phyloP scores from a whole-genome alignment of 2,888 invertebrate species.

The Villa cingulata region DNA sequence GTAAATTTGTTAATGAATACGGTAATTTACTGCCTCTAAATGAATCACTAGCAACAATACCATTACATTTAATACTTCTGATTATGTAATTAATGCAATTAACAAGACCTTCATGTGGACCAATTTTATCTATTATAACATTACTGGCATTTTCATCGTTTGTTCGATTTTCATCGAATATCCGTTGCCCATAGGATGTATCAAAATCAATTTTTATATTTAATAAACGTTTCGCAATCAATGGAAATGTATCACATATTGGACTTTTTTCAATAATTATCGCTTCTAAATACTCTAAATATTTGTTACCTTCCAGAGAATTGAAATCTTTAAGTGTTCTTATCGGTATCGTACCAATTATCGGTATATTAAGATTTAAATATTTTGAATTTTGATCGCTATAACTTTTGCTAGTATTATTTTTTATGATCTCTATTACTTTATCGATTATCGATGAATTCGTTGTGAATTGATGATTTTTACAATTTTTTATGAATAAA shows the following conservation, averaged over 20 bases:
- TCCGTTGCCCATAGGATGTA: conserved; percentile 12
- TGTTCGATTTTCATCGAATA: background rate
- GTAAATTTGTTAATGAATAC: conserved; percentile 10
- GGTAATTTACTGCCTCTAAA: background rate
- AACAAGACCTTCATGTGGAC: background rate
- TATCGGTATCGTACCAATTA: conserved; percentile 29
- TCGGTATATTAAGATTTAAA: conserved; percentile 25
- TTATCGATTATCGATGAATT: too few relatives aligned
- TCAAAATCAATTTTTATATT: conserved; percentile 21
- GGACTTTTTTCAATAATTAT: conserved; percentile 32
- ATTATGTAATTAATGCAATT: conserved; percentile 30
- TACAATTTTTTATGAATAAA: conserved; percentile 11
- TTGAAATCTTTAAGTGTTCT: conserved; percentile 30
- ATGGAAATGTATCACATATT: conserved; percentile 28
- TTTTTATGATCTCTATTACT: too few relatives aligned
- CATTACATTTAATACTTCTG: conserved; percentile 28
- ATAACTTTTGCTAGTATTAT: too few relatives aligned
- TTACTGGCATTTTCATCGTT: background rate
- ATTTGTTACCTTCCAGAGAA: conserved; percentile 25
- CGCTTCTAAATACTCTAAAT: conserved; percentile 26
- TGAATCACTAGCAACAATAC: conserved; percentile 22
- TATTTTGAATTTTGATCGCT: background rate
- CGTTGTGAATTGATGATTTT: background rate
- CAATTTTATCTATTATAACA: too few relatives aligned
- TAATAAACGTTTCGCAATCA: conserved; percentile 30